Percentiles rank a stretch among this genome's conserved stretches.
Conservation (phyloP, 2,113 vertebrate genomes). For the Eptatretus burgeri region DNA sequence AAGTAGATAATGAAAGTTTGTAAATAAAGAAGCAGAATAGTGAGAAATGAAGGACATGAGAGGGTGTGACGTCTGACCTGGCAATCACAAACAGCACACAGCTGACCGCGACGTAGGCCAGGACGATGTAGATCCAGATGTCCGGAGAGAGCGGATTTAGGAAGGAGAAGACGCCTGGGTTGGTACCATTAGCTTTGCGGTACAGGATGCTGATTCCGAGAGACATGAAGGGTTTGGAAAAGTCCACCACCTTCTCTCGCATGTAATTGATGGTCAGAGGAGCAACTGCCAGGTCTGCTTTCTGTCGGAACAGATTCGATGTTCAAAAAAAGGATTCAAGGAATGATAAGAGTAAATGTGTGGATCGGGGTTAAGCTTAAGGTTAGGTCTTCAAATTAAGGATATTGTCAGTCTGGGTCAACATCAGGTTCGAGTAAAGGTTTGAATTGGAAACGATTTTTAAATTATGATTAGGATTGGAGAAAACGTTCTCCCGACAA, state of each 20-base stretch:
- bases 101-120: conserved; percentile 85
- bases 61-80: conserved; percentile 30
- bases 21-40: not conserved
- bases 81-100: conserved; percentile 94
- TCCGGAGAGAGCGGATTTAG: conserved; percentile 79
- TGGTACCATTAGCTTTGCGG: conserved; percentile 81
- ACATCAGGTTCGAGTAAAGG: too few relatives aligned
- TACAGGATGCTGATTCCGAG: conserved; percentile 91
- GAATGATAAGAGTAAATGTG: too few relatives aligned
- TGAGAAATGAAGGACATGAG: not conserved
- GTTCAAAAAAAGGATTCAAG: too few relatives aligned
- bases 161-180: conserved; percentile 86
- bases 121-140: conserved; percentile 93
- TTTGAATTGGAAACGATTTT: too few relatives aligned
- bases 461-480: too few relatives aligned
- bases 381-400: too few relatives aligned
- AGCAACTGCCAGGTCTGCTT: conserved; percentile 79
- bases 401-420: too few relatives aligned
- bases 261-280: conserved; percentile 91
- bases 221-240: conserved; percentile 96
- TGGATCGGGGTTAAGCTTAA: too few relatives aligned
- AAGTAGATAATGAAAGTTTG: not conserved
- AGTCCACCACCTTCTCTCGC: conserved; percentile 86
- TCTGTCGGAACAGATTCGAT: conserved; percentile 23
- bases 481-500: too few relatives aligned